Conservation (phyloP, 2,113 vertebrate genomes). For the Myiozetetes cayanensis region DNA sequence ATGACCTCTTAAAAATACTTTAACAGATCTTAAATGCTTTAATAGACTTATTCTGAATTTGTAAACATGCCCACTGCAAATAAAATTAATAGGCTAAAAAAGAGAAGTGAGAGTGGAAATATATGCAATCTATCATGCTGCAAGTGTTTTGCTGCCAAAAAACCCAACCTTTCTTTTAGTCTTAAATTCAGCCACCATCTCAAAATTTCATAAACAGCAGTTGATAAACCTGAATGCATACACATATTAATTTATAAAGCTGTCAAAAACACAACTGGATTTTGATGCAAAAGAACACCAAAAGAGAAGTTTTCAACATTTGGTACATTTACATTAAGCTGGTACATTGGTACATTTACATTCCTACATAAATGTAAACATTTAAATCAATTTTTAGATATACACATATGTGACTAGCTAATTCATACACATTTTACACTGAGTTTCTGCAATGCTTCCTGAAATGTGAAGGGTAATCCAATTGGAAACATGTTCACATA, state of each 20-base stretch:
- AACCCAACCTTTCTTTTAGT: neutral
- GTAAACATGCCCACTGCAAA: neutral
- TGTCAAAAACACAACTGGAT: neutral
- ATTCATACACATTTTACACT: neutral
- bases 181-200: neutral
- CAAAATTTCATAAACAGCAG: neutral
- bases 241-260: neutral
- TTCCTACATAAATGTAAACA: neutral
- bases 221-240: neutral
- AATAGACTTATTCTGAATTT: neutral
- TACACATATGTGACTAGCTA: neutral
- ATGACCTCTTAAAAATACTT: neutral
- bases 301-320: neutral
- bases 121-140: neutral
- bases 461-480: neutral
- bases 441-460: neutral
- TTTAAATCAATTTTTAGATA: neutral
- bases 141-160: neutral
- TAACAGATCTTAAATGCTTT: neutral
- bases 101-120: neutral
- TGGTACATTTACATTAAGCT: neutral
- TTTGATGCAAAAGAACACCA: neutral
- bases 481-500: neutral
- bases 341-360: no score
- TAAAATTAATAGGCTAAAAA: neutral